Conservation (phyloP, 2,888 invertebrate genomes). For the Synanthedon myopaeformis region DNA sequence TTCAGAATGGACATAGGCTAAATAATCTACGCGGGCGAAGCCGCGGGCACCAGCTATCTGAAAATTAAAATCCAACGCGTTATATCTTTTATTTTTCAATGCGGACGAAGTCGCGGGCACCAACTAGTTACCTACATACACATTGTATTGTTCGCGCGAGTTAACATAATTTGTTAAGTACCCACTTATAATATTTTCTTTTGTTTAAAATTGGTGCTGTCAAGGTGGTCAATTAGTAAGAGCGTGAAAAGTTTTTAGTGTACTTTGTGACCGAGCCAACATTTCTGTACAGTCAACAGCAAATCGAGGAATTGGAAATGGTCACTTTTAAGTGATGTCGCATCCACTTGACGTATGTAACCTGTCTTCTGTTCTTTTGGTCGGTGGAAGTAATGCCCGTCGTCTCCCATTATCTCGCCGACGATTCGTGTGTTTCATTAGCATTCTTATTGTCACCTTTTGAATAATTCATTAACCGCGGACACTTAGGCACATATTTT, state of each 20-base stretch:
- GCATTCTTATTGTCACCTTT: slow-evolving; percentile 45
- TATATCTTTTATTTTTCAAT: too few species aligned
- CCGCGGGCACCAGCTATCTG: too few species aligned
- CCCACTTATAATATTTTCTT: slow-evolving; percentile 26
- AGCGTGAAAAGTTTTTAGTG: slow-evolving; percentile 60
- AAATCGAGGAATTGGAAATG: not conserved
- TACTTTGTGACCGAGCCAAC: slow-evolving; percentile 24
- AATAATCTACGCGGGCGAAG: too few species aligned
- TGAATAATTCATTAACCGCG: slow-evolving; percentile 46
- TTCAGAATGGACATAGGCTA: too few species aligned
- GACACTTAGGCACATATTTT: slow-evolving; percentile 8
- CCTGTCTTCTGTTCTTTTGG: slow-evolving; percentile 24
- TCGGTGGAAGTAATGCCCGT: slow-evolving; percentile 51
- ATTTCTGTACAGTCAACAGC: not conserved
- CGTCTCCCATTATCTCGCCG: slow-evolving; percentile 39
- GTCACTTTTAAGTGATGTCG: not conserved
- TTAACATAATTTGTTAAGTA: slow-evolving; percentile 42
- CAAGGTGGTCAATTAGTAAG: slow-evolving; percentile 63
- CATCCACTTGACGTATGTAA: slow-evolving; percentile 5
- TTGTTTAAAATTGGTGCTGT: slow-evolving; percentile 40
- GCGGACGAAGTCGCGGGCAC: too few species aligned
- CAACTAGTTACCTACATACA: too few species aligned
- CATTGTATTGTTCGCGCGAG: slow-evolving; percentile 11
- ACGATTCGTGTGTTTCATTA: slow-evolving; percentile 44
- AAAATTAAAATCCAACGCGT: too few species aligned